Conservation (phyloP, 1,140 invertebrate species). For the Drosophila albomicans region DNA sequence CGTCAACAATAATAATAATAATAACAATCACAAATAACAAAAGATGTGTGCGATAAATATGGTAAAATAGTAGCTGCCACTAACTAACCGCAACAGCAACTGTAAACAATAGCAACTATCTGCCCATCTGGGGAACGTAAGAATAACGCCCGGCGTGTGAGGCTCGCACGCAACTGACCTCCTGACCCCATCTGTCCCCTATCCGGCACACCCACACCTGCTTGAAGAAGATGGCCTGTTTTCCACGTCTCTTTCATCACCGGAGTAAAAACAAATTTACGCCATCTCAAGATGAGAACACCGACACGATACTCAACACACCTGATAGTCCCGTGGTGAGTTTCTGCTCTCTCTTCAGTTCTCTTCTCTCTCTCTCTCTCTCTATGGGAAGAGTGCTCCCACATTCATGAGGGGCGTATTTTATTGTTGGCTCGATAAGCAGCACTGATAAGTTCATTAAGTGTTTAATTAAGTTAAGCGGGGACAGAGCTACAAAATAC, state of each 20-base stretch:
- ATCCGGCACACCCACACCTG: background rate
- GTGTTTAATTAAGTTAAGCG: conserved; percentile 78
- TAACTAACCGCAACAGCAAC: conserved; percentile 25
- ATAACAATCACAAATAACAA: conserved; percentile 22
- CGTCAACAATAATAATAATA: conserved; percentile 13
- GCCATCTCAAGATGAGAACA: conserved; percentile 75
- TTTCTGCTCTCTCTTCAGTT: conserved; percentile 23
- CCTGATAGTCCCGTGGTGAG: conserved; percentile 79
- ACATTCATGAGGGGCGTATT: background rate
- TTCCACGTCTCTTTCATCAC: conserved; percentile 76
- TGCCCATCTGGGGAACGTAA: background rate
- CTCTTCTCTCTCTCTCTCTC: background rate
- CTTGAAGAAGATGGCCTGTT: conserved; percentile 69
- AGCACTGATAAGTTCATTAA: conserved; percentile 70
- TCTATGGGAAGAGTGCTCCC: background rate
- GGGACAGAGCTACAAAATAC: conserved; percentile 31
- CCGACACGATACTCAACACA: conserved; percentile 79
- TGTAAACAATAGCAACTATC: conserved; percentile 32
- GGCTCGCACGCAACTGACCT: conserved; percentile 29
- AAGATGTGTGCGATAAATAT: conserved; percentile 43
- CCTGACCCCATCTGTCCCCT: background rate
- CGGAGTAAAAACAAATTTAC: conserved; percentile 79
- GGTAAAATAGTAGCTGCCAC: conserved; percentile 40
- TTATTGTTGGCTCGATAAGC: conserved; percentile 49
- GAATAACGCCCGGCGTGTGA: conserved; percentile 26